Conservation (phyloP, 2,113 vertebrate genomes). For the Apus apus region DNA sequence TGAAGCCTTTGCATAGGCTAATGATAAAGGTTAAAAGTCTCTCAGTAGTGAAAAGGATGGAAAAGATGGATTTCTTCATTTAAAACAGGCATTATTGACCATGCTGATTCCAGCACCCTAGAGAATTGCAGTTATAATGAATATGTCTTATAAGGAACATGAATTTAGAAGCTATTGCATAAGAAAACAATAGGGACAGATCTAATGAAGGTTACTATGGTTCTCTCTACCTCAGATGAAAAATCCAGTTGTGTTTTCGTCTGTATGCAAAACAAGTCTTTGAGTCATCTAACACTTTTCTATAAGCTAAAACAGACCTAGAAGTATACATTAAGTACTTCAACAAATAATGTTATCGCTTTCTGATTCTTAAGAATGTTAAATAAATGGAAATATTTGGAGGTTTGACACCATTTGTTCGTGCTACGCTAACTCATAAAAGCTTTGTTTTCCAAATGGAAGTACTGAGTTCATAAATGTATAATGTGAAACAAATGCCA, state of each 20-base stretch:
- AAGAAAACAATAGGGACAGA: not conserved
- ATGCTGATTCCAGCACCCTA: not conserved
- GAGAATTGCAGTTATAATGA: not conserved
- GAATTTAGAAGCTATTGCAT: not conserved
- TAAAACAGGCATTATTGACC: conserved; percentile 10
- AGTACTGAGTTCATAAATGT: conserved; percentile 4
- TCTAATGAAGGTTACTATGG: not conserved
- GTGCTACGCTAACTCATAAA: conserved; percentile 3
- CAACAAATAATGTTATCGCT: not conserved
- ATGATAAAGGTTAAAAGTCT: conserved; percentile 28
- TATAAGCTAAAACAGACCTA: not conserved
- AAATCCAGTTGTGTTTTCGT: not conserved
- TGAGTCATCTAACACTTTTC: not conserved
- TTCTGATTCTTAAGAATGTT: not conserved
- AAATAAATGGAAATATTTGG: not conserved
- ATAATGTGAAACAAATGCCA: conserved; percentile 41
- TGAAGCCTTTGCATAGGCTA: conserved; percentile 18
- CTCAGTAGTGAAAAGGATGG: not conserved
- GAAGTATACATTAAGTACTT: not conserved
- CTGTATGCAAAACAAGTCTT: not conserved
- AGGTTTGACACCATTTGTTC: not conserved
- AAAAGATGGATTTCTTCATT: conserved; percentile 45
- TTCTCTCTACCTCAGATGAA: not conserved
- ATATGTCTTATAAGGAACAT: not conserved
- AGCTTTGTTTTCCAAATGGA: conserved; percentile 28